These are phyloP conservation scores for Stratiomys singularior DNA, from an alignment of 2,888 invertebrate genomes.

Conservation along the genomic window DNA sequence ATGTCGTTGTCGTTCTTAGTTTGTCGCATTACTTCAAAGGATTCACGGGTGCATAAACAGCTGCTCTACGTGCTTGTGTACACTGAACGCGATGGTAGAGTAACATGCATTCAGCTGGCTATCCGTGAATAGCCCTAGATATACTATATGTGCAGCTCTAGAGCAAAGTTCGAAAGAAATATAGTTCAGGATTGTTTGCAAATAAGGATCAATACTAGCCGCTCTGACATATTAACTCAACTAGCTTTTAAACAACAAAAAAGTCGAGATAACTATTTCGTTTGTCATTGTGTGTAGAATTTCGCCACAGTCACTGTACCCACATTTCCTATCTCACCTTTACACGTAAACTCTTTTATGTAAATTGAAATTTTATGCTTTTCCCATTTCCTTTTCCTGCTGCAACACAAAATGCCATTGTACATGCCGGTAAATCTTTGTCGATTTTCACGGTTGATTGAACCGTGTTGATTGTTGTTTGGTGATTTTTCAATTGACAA, in stretches of 20 bases:
- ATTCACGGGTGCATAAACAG: background rate
- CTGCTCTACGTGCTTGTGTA: background rate
- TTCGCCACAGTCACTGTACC: too few relatives aligned
- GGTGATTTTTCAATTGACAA: background rate
- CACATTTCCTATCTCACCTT: background rate
- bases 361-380: slow-evolving; percentile 30
- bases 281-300: too few relatives aligned
- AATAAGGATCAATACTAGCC: too few relatives aligned
- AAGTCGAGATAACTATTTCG: too few relatives aligned
- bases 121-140: too few relatives aligned
- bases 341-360: background rate
- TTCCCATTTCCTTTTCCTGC: background rate
- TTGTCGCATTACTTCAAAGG: slow-evolving; percentile 4
- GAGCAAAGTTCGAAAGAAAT: too few relatives aligned
- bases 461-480: slow-evolving; percentile 28
- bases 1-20: background rate
- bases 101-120: background rate
- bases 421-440: background rate
- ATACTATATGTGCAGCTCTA: too few relatives aligned
- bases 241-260: too few relatives aligned
- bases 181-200: too few relatives aligned
- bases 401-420: background rate
- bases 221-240: too few relatives aligned
- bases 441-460: slow-evolving; percentile 27
- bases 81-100: background rate